phyloP scores from a whole-genome alignment of 2,888 invertebrate genomes.

The Xestoiulus laeticollis region DNA sequence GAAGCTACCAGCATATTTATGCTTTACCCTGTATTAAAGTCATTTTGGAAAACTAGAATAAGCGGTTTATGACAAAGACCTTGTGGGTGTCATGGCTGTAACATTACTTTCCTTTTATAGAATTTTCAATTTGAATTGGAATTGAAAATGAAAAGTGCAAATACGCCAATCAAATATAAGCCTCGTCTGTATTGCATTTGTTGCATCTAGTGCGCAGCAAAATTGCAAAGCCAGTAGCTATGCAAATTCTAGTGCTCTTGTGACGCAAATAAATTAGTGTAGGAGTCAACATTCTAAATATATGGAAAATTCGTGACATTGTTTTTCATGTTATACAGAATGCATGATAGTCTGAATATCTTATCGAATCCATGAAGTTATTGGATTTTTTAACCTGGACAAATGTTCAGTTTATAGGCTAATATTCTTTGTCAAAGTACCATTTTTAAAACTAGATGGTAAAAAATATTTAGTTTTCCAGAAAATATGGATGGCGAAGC shows the following conservation, averaged over 20 bases:
- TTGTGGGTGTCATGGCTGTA: background rate
- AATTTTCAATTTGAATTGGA: background rate
- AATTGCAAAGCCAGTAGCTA: background rate
- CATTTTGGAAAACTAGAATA: background rate
- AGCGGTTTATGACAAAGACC: background rate
- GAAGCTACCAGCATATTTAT: background rate
- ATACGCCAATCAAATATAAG: slow-evolving; percentile 18
- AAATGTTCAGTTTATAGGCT: too few relatives aligned
- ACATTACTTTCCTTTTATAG: slow-evolving; percentile 24
- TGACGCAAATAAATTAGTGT: background rate
- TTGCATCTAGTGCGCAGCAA: background rate
- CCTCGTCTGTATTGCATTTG: background rate
- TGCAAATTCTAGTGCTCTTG: background rate
- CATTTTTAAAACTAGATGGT: too few relatives aligned
- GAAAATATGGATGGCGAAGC: too few relatives aligned
- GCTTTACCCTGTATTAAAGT: background rate
- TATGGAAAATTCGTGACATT: background rate
- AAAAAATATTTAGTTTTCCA: too few relatives aligned
- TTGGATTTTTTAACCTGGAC: too few relatives aligned
- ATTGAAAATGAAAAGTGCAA: slow-evolving; percentile 19
- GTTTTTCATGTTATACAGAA: background rate
- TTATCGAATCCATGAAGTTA: too few relatives aligned
- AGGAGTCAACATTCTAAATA: background rate
- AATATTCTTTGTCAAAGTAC: too few relatives aligned
- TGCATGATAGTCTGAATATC: background rate